Evolutionary conservation across 2,113 vertebrate genomes (phyloP), one percentile per base, ranked within the genome.

Genomic region (Sapayoa aenigma): DNA sequence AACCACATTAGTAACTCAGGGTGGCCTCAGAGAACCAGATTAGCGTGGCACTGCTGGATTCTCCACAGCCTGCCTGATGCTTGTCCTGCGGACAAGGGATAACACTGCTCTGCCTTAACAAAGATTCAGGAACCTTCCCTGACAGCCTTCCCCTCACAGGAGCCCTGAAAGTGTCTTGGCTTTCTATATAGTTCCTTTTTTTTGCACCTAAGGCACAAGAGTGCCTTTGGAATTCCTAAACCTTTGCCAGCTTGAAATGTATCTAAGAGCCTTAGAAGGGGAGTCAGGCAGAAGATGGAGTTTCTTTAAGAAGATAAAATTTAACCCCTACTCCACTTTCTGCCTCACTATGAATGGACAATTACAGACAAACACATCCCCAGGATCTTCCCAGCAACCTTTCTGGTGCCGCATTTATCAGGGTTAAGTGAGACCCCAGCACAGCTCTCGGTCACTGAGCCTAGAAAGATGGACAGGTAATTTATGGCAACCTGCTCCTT

Each of bases 61-160:
- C 31, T 53, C 44, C 59, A 44, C 56, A 75, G 67, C 53, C 33
- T 60, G 41, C 37, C 60, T 0, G 2, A n/a, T 50, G 58, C 62
- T 88, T 2, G 0, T 66, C 84, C 60, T 41, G 50, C 0, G 0
- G 80, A 65, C 72, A 47, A 56, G 13, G 41, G 21, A 24, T 2
- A 25, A 24, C 47, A 6, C 42, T 41, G 4, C 58, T 82, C 30
- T 58, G 62, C 56, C 52, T 46, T 27, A 33, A 7, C 2, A 3
- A 12, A 2, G 4, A 30, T 35, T 66, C 44, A 47, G 72, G 30
- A 72, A 55, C 14, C 6, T 78, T 19, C 4, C 14, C 60, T 71
- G 65, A 37, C 50, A 71, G 59, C 41, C 35, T 66, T 69, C 7
- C 12, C 21, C 42, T 50, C 1, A 1, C 27, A 89, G 44, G 37